A percentile compares a stretch with the other conserved stretches of the same genome.
phyloP scores from a whole-genome alignment of 2,888 invertebrate species.

The Heliconius sara region DNA sequence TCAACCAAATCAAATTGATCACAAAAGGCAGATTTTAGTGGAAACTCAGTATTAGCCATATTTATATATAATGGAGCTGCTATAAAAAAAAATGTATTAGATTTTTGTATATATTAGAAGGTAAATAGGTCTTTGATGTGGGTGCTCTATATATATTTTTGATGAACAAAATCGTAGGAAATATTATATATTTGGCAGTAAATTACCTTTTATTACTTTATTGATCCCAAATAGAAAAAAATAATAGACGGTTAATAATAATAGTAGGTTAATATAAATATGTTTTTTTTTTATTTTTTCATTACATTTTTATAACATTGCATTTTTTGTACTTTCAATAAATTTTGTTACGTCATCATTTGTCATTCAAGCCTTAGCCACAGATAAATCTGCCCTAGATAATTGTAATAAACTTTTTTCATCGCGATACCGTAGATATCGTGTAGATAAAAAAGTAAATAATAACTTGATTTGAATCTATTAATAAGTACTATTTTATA shows the following conservation, averaged over 20 bases:
- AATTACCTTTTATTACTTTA: not conserved
- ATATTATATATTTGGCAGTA: not conserved
- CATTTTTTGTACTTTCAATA: not conserved
- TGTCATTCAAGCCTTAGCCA: not conserved
- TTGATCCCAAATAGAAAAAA: not conserved
- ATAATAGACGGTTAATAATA: not conserved
- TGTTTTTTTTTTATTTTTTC: not conserved
- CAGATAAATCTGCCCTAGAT: not conserved
- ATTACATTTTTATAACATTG: not conserved
- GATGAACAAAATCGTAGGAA: too few species aligned
- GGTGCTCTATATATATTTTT: not conserved
- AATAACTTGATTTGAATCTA: too few species aligned
- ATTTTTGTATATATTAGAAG: not conserved
- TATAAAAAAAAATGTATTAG: not conserved
- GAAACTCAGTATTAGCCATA: slow-evolving; percentile 35
- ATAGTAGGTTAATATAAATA: not conserved
- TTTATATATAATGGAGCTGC: not conserved
- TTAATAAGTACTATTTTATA: too few species aligned
- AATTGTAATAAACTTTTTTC: not conserved
- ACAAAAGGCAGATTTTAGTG: slow-evolving; percentile 48
- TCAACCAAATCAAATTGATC: slow-evolving; percentile 62
- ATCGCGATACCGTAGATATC: too few species aligned
- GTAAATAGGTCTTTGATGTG: not conserved
- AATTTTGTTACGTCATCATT: not conserved
- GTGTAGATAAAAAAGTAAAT: too few species aligned